A percentile compares a stretch with the other conserved stretches of the same genome.
These are phyloP conservation scores for Oostethus manadensis DNA, from an alignment of 2,113 vertebrate genomes.

Conservation along the genomic window DNA sequence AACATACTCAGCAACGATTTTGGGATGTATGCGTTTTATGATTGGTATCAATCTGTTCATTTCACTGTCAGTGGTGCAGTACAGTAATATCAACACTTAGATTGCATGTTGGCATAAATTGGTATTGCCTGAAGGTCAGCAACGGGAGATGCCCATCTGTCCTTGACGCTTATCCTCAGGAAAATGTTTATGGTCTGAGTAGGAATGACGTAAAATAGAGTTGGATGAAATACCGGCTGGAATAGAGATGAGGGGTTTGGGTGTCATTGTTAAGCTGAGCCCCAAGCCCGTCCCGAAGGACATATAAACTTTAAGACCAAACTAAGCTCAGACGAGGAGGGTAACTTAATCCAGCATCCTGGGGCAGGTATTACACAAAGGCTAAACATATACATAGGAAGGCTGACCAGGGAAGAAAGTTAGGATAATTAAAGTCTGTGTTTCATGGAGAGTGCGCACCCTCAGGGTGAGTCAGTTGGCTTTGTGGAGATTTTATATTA, in stretches of 20 bases:
- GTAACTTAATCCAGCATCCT: conserved; percentile 69
- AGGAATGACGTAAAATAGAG: conserved; percentile 43
- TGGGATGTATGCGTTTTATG: conserved; percentile 50
- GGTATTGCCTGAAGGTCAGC: conserved; percentile 57
- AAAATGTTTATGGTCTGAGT: conserved; percentile 45
- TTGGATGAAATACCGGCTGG: conserved; percentile 39
- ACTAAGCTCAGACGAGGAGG: conserved; percentile 45
- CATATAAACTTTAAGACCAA: conserved; percentile 60
- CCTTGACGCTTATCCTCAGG: conserved; percentile 53
- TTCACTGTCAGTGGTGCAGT: conserved; percentile 17
- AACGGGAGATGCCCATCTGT: conserved; percentile 57
- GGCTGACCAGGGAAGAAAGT: conserved; percentile 62
- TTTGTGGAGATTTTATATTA: conserved; percentile 62
- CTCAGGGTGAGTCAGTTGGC: conserved; percentile 56
- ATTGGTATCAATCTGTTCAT: conserved; percentile 34
- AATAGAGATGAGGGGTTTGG: conserved; percentile 39
- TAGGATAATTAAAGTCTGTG: conserved; percentile 70
- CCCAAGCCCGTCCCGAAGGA: conserved; percentile 65
- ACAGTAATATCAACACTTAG: conserved; percentile 31
- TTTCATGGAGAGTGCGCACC: conserved; percentile 60
- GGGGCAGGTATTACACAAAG: conserved; percentile 70
- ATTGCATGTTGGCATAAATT: conserved; percentile 30
- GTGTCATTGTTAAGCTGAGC: conserved; percentile 57
- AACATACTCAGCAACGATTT: conserved; percentile 68
- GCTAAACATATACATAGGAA: conserved; percentile 73